Evolutionary conservation across 2,797 vertebrate species (phyloP).

Genomic region (Manis pentadactyla): DNA sequence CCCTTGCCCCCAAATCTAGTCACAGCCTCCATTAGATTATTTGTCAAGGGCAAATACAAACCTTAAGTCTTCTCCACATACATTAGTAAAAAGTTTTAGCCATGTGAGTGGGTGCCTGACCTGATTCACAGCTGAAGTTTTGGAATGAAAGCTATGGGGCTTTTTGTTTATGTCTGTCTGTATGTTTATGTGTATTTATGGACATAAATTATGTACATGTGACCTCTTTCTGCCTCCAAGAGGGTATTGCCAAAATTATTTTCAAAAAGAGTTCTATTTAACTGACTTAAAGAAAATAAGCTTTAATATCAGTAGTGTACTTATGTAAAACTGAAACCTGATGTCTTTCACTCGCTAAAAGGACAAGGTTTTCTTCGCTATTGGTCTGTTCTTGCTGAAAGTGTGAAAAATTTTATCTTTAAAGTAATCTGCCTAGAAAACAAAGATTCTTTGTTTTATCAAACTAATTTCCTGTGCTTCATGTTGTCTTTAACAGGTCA

Average conservation of each 20-base stretch:
- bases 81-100: not conserved
- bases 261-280: not conserved
- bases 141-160: not conserved
- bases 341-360: not conserved
- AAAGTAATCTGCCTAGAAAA: not conserved
- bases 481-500: not conserved
- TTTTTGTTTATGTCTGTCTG: not conserved
- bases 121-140: not conserved
- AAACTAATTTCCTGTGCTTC: not conserved
- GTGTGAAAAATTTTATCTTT: not conserved
- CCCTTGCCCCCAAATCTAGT: not conserved
- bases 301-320: not conserved
- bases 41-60: not conserved
- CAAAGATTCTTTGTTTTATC: not conserved
- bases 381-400: not conserved
- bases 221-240: not conserved
- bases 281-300: not conserved
- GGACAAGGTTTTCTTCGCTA: not conserved
- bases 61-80: not conserved
- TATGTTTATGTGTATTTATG: not conserved
- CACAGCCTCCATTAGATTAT: not conserved
- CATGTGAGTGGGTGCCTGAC: not conserved
- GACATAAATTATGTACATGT: not conserved
- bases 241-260: not conserved
- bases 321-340: not conserved